phyloP scores from a whole-genome alignment of 2,888 invertebrate genomes.

The Diploptera punctata region DNA sequence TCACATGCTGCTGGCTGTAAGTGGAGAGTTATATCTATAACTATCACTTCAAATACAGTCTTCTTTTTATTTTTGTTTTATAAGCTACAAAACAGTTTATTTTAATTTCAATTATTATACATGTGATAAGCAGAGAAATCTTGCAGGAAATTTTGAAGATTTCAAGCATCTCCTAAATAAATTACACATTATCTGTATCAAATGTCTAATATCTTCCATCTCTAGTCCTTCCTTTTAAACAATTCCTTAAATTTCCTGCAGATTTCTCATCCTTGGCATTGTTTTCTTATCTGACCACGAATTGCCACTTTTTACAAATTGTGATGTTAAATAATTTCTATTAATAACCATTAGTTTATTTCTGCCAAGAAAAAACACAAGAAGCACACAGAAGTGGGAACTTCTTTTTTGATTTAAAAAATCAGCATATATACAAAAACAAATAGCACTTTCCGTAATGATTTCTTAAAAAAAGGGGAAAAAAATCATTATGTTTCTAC shows the following conservation, averaged over 20 bases:
- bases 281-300: not conserved
- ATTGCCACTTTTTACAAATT: not conserved
- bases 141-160: not conserved
- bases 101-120: slow-evolving; percentile 16
- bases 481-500: too few species aligned
- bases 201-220: too few species aligned
- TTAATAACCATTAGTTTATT: not conserved
- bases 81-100: slow-evolving; percentile 30
- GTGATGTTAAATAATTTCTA: too few species aligned
- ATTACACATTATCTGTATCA: too few species aligned
- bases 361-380: slow-evolving; percentile 13
- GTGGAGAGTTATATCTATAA: slow-evolving; percentile 7
- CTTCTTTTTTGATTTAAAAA: not conserved
- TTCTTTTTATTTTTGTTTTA: slow-evolving; percentile 22
- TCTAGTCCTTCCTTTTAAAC: too few species aligned
- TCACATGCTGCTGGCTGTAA: not conserved
- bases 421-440: slow-evolving; percentile 1
- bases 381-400: slow-evolving; percentile 19
- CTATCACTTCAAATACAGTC: slow-evolving; percentile 27
- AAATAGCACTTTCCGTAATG: not conserved
- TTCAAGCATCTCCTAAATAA: too few species aligned
- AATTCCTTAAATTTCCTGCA: slow-evolving; percentile 1
- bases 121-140: slow-evolving; percentile 23
- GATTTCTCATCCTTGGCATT: slow-evolving; percentile 4
- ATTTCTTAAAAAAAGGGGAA: too few species aligned